Conservation (phyloP, 2,113 vertebrate species). For the Sapayoa aenigma region DNA sequence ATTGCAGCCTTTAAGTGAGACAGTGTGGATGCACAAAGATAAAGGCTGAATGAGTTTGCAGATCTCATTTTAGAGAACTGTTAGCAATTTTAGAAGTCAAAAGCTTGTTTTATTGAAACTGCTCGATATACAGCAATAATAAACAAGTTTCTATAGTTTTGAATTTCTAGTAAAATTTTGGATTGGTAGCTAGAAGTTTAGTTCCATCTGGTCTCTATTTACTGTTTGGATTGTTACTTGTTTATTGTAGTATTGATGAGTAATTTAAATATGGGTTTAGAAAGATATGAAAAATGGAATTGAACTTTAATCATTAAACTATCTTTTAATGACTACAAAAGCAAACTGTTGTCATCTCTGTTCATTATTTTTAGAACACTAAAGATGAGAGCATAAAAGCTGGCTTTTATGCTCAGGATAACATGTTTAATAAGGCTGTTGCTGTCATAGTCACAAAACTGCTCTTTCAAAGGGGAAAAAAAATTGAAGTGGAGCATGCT, state of each 20-base stretch:
- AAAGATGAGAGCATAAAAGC: neutral
- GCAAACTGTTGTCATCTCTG: neutral
- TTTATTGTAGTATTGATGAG: neutral
- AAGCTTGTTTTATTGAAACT: constrained; percentile 41
- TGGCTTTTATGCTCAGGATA: neutral
- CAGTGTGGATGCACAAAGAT: neutral
- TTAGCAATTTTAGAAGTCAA: neutral
- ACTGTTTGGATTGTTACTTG: constrained; percentile 24
- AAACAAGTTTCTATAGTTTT: constrained; percentile 37
- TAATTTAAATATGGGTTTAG: neutral
- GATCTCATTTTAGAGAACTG: constrained; percentile 38
- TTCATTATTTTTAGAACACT: neutral
- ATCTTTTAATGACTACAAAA: neutral
- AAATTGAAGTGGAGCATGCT: neutral
- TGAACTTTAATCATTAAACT: neutral
- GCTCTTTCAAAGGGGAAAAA: neutral
- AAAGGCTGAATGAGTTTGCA: neutral
- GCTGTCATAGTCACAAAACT: neutral
- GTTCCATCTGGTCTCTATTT: constrained; percentile 12
- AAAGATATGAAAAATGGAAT: neutral
- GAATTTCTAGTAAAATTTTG: constrained; percentile 41
- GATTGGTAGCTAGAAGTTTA: constrained; percentile 26
- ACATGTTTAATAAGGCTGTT: neutral
- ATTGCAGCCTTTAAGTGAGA: neutral
- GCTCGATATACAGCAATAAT: neutral